Evolutionary conservation across 1,140 invertebrate genomes (phyloP), one percentile per base, ranked within the genome.

Genomic region (Drosophila equinoxialis): DNA sequence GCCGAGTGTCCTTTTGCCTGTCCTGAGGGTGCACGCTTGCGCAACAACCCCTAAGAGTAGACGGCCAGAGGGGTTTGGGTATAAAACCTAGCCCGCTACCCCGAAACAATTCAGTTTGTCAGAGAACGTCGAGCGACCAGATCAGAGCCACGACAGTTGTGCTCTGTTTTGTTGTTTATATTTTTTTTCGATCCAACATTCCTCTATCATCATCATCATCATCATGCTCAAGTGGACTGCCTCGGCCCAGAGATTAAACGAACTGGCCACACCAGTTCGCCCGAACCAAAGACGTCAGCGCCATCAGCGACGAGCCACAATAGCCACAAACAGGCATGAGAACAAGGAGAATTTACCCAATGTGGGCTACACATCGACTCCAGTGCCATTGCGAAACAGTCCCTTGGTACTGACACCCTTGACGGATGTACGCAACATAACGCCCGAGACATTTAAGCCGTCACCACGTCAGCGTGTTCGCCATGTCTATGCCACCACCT

Each of bases 161-260:
- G 14, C 45, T 51, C 17, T 51, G 45, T 23, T 11, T 20, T 51
- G 45, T 48, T 37, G 39, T 51, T 33, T 48, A 55, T 45, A 30
- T 51, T 39, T 41, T 65, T 45, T 71, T 71, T 65, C 65, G 63
- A 63, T 6, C 39, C 57, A 41, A 62, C 30, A 61, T 4, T 14
- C 33, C 20, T 39, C 35, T n/a, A 70, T 48, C 10, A 60, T 8
- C 58, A 13, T 6, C 39, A 33, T 3, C 37, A 91, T 6, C 39
- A 30, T 3, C 37, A 91, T 91, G 90, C 73, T 91, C 7, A 91
- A 91, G 86, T 91, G 90, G 90, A 91, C 90, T 1, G 79, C 90
- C 33, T 91, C 90, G 63, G 71, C 81, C 10, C 81, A 78, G 73
- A 62, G 82, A 55, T 65, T 73, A 23, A 77, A 81, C 57, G 81